Conservation (phyloP, 2,113 vertebrate genomes). For the Oceanodroma tethys region DNA sequence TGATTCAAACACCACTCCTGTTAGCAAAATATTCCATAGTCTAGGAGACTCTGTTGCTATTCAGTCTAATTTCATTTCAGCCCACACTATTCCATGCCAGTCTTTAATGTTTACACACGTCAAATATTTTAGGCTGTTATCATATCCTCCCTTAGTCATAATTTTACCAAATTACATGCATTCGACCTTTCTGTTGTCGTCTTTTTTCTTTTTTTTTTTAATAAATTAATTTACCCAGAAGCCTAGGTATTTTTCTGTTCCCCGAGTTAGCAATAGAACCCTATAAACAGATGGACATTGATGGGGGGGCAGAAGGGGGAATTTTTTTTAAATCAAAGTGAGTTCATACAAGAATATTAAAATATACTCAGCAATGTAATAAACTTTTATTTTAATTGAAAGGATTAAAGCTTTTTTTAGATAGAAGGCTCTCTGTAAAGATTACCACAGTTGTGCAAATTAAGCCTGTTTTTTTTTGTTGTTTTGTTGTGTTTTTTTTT, state of each 20-base stretch:
- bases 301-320: too few species aligned
- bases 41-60: background rate
- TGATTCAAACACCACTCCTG: conserved; percentile 36
- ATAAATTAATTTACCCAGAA: background rate
- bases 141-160: background rate
- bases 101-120: background rate
- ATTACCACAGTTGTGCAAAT: background rate
- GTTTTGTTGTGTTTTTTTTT: background rate
- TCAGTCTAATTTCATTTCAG: background rate
- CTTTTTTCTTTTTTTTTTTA: background rate
- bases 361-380: background rate
- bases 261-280: background rate
- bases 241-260: background rate
- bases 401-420: background rate
- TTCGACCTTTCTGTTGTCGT: background rate
- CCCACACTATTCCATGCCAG: background rate
- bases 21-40: conserved; percentile 34
- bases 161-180: background rate
- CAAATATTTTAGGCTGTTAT: background rate
- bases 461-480: background rate
- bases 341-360: background rate
- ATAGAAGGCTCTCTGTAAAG: background rate
- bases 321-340: background rate
- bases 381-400: background rate
- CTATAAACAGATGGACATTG: background rate